A percentile compares a stretch with the other conserved stretches of the same genome.
Evolutionary conservation across 2,113 vertebrate genomes (phyloP).

Genomic region (Dipodomys merriami): DNA sequence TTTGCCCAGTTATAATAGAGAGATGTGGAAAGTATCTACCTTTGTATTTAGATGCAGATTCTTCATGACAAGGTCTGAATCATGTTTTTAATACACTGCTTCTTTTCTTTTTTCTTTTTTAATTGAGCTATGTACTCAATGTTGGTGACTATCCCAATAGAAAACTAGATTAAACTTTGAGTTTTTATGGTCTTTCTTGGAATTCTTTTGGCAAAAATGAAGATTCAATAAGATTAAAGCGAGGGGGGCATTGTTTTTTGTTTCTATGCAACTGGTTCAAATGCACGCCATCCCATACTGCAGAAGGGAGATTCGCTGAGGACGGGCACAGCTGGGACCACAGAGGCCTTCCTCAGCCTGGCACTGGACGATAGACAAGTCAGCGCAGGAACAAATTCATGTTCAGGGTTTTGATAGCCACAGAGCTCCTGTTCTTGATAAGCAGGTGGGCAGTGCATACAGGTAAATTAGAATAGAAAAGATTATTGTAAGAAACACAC

Average conservation of each 20-base stretch:
- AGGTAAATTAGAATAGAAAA: not conserved
- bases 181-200: not conserved
- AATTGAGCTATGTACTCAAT: not conserved
- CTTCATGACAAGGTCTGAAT: not conserved
- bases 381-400: conserved; percentile 67
- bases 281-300: not conserved
- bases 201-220: not conserved
- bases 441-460: not conserved
- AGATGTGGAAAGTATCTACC: too few species aligned
- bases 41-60: too few species aligned
- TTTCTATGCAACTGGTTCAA: too few species aligned
- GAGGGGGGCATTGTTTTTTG: too few species aligned
- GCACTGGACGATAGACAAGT: conserved; percentile 62
- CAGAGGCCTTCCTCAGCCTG: conserved; percentile 61
- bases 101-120: not conserved
- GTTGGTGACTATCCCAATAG: not conserved
- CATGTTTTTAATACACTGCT: too few species aligned
- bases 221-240: not conserved
- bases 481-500: not conserved
- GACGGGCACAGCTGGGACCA: conserved; percentile 39
- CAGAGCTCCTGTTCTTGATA: conserved; percentile 51
- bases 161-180: not conserved
- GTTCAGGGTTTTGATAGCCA: conserved; percentile 62
- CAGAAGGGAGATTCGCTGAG: conserved; percentile 56
- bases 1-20: not conserved